Evolutionary conservation across 2,888 invertebrate genomes (phyloP), one percentile per base, ranked within the genome.

Genomic region (Steromphala cineraria): DNA sequence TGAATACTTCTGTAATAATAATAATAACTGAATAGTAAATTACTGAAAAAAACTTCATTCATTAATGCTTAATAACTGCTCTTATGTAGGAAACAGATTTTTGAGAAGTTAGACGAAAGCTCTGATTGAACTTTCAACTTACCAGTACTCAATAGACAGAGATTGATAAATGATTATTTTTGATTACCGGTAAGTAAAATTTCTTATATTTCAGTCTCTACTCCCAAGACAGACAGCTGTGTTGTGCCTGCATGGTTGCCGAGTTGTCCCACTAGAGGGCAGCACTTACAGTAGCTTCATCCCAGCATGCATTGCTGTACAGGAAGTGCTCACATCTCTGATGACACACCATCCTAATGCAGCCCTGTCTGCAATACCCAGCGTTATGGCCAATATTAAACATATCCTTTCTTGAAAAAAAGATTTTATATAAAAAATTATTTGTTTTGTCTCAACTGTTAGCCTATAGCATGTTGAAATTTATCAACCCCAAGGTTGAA

Each of bases 361-460:
- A 0, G 88, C 86, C 13, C 79, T 87, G 55, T 79, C 80, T 21
- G 84, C 84, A 55, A 88, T 87, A 53, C 88, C 89, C 53, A 78
- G 84, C 17, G 87, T 83, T 77, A 81, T 86, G 19, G 83, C 83
- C 55, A 84, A 85, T 81, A 80, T 84, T 21, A 88, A 88, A 84
- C 82, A 88, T 89, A 89, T 89, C 89, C 89, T 89, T 89, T 84
- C 46, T 46, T 46, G 5, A 8, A 46, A 36, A 7, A 46, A 76
- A 36, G 15, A 71, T 15, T 3, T 55, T 36, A 24, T 24, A 40
- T 1, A 8, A 3, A 8, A 36, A 36, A 21, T 10, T 19, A 71
- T n/a, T 79, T 36, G 7, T 40, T 21, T 36, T 46, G 7, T 46
- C 8, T 46, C 13, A 46, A 46, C 1, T 46, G 46, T 46, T 46